Conservation (phyloP, 2,113 vertebrate species). For the Ophthalmolycus amberensis region DNA sequence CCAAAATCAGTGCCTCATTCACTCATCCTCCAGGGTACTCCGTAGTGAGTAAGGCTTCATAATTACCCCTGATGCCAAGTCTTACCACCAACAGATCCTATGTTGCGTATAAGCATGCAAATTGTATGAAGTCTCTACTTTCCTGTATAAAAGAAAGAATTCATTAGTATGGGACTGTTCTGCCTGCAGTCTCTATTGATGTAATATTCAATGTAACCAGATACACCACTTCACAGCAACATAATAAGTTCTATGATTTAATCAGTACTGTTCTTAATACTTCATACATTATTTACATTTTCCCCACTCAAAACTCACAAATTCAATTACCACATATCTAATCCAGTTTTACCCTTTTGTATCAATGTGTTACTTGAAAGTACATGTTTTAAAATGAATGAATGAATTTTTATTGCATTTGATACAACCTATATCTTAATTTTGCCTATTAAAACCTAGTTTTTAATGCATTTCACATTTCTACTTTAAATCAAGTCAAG, state of each 20-base stretch:
- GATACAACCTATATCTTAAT: not conserved
- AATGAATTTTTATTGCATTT: not conserved
- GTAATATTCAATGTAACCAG: not conserved
- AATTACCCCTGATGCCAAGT: conserved; percentile 17
- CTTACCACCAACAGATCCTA: conserved; percentile 10
- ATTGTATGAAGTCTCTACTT: not conserved
- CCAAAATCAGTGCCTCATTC: conserved; percentile 23
- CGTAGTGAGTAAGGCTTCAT: conserved; percentile 14
- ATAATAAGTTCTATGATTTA: not conserved
- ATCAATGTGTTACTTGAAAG: not conserved
- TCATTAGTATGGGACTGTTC: not conserved
- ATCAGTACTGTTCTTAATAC: not conserved
- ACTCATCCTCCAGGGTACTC: conserved; percentile 1
- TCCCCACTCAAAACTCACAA: not conserved
- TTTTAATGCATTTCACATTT: not conserved
- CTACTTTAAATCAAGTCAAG: too few relatives aligned
- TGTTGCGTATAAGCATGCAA: not conserved
- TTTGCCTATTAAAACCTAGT: not conserved
- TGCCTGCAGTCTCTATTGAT: not conserved
- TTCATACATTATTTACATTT: not conserved
- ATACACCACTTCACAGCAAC: not conserved
- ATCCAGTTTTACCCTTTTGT: not conserved
- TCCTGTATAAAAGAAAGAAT: not conserved
- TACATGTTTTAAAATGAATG: not conserved
- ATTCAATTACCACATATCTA: not conserved